phyloP scores from a whole-genome alignment of 1,140 invertebrate species.

The Triops cancriformis region DNA sequence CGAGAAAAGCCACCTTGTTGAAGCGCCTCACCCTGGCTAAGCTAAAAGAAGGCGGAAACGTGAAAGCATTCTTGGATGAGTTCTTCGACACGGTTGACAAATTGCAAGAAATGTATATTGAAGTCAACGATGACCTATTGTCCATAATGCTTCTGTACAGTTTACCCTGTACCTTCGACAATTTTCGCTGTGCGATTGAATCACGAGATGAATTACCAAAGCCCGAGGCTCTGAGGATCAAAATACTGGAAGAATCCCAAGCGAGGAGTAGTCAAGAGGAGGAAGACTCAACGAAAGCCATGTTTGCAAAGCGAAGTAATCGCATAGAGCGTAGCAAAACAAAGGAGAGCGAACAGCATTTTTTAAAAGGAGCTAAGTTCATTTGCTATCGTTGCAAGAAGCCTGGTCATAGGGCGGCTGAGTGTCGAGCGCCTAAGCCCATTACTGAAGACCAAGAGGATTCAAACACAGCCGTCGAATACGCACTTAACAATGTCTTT shows the following conservation, averaged over 20 bases:
- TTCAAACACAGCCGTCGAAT: not conserved
- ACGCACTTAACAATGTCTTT: not conserved
- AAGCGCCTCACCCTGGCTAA: not conserved
- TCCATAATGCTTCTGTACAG: conserved; percentile 30
- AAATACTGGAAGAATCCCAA: conserved; percentile 19
- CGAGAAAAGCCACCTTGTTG: no score
- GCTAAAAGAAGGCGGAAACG: not conserved
- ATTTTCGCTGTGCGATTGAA: no score
- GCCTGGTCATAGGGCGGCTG: not conserved
- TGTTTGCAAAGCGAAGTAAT: not conserved
- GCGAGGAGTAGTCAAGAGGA: not conserved
- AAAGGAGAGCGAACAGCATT: not conserved
- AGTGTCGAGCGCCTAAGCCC: not conserved
- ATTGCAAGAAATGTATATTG: conserved; percentile 18
- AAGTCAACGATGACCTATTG: conserved; percentile 29
- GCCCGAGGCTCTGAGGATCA: no score
- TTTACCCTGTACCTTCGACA: conserved; percentile 26
- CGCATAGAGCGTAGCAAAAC: not conserved
- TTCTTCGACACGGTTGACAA: no score
- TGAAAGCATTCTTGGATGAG: not conserved
- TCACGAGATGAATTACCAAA: no score
- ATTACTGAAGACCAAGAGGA: not conserved
- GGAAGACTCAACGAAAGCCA: not conserved
- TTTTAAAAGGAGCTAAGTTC: not conserved
- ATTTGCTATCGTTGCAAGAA: not conserved